phyloP scores from a whole-genome alignment of 2,888 invertebrate species.

The Zele albiditarsus region DNA sequence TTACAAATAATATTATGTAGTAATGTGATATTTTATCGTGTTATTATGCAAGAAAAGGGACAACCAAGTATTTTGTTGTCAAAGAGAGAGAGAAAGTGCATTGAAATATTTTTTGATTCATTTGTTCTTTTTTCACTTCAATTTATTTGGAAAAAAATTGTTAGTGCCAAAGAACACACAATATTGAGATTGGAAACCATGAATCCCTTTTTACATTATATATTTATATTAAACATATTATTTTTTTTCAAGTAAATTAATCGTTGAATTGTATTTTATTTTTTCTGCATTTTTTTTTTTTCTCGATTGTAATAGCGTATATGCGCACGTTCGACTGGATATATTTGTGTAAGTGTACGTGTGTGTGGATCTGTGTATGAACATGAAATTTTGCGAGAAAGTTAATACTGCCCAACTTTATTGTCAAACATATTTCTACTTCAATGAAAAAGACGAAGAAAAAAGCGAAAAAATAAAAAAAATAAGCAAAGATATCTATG shows the following conservation, averaged over 20 bases:
- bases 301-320: background rate
- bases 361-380: background rate
- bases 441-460: conserved; percentile 41
- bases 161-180: conserved; percentile 51
- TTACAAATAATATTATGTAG: background rate
- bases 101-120: conserved; percentile 8
- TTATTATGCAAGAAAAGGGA: background rate
- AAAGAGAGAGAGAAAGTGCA: background rate
- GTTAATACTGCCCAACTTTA: conserved; percentile 53
- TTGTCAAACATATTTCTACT: conserved; percentile 52
- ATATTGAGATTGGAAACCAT: background rate
- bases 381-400: conserved; percentile 46
- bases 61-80: background rate
- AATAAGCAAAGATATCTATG: conserved; percentile 27
- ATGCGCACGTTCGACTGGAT: background rate
- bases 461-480: conserved; percentile 31
- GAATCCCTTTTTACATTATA: background rate
- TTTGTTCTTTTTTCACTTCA: conserved; percentile 18
- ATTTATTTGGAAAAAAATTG: conserved; percentile 37
- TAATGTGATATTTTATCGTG: background rate
- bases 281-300: conserved; percentile 4
- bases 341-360: background rate
- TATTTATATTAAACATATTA: conserved; percentile 47
- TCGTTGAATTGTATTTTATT: conserved; percentile 4
- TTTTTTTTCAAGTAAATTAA: conserved; percentile 35